Evolutionary conservation across 2,113 vertebrate genomes (phyloP).

Genomic region (Phalacrocorax carbo): DNA sequence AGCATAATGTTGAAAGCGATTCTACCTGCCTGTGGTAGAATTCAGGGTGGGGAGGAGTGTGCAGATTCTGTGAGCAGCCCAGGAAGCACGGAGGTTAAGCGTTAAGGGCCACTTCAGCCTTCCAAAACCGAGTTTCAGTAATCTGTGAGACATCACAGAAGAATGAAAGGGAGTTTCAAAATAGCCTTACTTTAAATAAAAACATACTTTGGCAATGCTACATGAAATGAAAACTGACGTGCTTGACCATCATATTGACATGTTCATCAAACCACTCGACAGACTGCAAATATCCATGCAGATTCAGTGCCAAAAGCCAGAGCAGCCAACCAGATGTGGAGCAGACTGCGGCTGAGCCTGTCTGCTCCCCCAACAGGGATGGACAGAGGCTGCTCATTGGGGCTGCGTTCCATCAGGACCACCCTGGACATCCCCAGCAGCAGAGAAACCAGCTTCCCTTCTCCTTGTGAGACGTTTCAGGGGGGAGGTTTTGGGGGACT

Average conservation of each 20-base stretch:
- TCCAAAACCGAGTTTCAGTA: neutral
- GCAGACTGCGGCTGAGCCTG: neutral
- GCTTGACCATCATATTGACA: conserved; percentile 31
- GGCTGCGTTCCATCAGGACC: neutral
- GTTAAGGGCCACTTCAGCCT: neutral
- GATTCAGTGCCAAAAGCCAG: neutral
- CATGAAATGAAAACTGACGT: neutral
- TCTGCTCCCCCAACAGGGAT: neutral
- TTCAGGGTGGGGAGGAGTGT: neutral
- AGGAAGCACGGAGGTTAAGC: neutral
- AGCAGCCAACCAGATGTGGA: conserved; percentile 39
- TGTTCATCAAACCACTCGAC: conserved; percentile 22
- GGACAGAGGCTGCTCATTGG: neutral
- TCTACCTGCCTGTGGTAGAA: neutral
- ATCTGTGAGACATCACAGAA: neutral
- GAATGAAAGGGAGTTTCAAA: conserved; percentile 48
- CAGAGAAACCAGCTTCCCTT: neutral
- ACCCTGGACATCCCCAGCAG: neutral
- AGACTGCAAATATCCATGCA: neutral
- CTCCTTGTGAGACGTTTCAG: neutral
- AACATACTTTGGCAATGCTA: conserved; percentile 19
- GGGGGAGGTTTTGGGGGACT: neutral
- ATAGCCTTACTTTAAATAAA: conserved; percentile 45
- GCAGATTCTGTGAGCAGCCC: neutral
- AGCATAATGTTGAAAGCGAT: neutral